Conservation (phyloP, 2,797 vertebrate genomes). For the Typhlichthys eigenmanni region DNA sequence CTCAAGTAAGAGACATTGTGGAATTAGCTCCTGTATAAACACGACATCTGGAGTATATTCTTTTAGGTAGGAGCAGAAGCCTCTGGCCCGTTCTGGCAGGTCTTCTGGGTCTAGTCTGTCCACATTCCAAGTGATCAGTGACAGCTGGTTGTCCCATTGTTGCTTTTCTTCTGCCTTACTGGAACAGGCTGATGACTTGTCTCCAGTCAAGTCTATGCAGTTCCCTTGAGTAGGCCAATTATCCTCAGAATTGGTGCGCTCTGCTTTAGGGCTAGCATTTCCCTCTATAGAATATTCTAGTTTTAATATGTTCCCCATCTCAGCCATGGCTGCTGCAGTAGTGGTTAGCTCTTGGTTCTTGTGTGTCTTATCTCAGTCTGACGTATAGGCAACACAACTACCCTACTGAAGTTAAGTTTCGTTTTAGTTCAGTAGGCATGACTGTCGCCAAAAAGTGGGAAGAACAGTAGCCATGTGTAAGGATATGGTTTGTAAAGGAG, state of each 20-base stretch:
- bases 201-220: slow-evolving; percentile 87
- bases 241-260: slow-evolving; percentile 54
- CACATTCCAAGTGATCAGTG: slow-evolving; percentile 91
- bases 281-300: slow-evolving; percentile 49
- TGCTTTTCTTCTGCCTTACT: slow-evolving; percentile 10
- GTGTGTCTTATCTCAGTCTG: no score
- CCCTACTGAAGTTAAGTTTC: no score
- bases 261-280: slow-evolving; percentile 30
- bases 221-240: slow-evolving; percentile 12
- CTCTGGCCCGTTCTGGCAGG: slow-evolving; percentile 83
- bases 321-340: slow-evolving; percentile 25
- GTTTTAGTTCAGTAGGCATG: no score
- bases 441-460: no score
- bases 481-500: no score
- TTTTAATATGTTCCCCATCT: slow-evolving; percentile 73
- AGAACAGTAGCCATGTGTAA: no score
- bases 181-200: slow-evolving; percentile 68
- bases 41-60: slow-evolving; percentile 94
- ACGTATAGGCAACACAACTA: no score
- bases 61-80: slow-evolving; percentile 84
- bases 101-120: slow-evolving; percentile 87
- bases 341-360: no score
- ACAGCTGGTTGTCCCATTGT: slow-evolving; percentile 73
- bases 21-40: slow-evolving; percentile 93
- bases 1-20: slow-evolving; percentile 80